phyloP scores from a whole-genome alignment of 2,113 vertebrate species.

The Epinephelus moara region DNA sequence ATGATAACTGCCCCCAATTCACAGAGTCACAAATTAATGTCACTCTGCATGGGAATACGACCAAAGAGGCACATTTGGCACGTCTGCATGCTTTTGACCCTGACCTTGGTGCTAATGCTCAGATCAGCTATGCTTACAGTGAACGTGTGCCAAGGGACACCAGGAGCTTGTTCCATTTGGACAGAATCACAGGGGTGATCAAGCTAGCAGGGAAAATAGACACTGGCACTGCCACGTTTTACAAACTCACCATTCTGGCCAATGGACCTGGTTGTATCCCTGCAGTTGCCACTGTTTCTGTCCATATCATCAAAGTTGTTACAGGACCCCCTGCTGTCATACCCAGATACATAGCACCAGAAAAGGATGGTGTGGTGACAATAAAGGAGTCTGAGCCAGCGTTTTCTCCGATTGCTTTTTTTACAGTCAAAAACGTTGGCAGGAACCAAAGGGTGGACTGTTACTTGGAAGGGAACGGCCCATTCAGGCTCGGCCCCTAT shows the following conservation, averaged over 20 bases:
- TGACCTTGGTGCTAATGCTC: slow-evolving; percentile 93
- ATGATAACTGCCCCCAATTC: slow-evolving; percentile 97
- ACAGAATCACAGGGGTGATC: slow-evolving; percentile 89
- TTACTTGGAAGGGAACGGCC: slow-evolving; percentile 90
- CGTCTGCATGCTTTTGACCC: slow-evolving; percentile 89
- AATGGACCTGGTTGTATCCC: slow-evolving; percentile 95
- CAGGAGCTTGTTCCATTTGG: slow-evolving; percentile 90
- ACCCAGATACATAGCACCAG: slow-evolving; percentile 93
- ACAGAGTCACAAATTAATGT: slow-evolving; percentile 88
- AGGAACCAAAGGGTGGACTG: slow-evolving; percentile 89
- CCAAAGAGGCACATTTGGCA: slow-evolving; percentile 87
- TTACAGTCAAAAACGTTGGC: slow-evolving; percentile 92
- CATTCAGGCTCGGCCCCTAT: slow-evolving; percentile 92
- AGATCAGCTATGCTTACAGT: slow-evolving; percentile 93
- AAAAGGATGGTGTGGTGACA: slow-evolving; percentile 91
- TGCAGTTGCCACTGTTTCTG: slow-evolving; percentile 89
- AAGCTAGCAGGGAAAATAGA: slow-evolving; percentile 88
- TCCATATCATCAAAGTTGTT: slow-evolving; percentile 89
- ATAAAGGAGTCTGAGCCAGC: slow-evolving; percentile 93
- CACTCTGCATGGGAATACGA: slow-evolving; percentile 92
- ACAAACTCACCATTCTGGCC: slow-evolving; percentile 92
- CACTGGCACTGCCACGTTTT: slow-evolving; percentile 83
- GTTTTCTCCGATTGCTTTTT: slow-evolving; percentile 95
- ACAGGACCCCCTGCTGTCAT: slow-evolving; percentile 90
- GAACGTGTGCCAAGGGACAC: slow-evolving; percentile 91